Conservation (phyloP, 2,888 invertebrate species). For the Papilio gigon region DNA sequence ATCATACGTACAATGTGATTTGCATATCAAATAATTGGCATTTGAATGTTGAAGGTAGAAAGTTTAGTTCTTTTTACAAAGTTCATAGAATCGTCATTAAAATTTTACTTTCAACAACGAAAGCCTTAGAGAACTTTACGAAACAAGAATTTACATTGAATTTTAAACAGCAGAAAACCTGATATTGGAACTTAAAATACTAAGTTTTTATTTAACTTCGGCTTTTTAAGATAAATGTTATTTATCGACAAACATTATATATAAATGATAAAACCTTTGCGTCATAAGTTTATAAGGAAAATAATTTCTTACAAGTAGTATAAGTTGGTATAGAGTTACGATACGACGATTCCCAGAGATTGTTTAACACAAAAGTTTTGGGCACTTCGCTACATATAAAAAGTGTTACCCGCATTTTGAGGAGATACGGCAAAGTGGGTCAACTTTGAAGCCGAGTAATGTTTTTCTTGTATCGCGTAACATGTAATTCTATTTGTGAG, state of each 20-base stretch:
- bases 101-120: background rate
- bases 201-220: too few species aligned
- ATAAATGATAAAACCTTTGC: too few species aligned
- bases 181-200: too few species aligned
- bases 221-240: too few species aligned
- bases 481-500: conserved; percentile 24
- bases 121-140: too few species aligned
- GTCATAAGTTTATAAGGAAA: background rate
- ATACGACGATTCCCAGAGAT: background rate
- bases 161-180: too few species aligned
- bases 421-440: conserved; percentile 14
- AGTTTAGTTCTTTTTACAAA: background rate
- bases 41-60: conserved; percentile 19
- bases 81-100: background rate
- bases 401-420: background rate
- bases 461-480: conserved; percentile 24
- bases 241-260: too few species aligned
- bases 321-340: background rate
- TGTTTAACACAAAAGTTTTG: background rate
- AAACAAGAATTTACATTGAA: too few species aligned
- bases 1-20: conserved; percentile 1
- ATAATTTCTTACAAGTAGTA: background rate
- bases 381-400: background rate
- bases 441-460: conserved; percentile 21
- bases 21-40: conserved; percentile 12